Conservation (phyloP, 2,797 vertebrate species). For the Argyrosomus regius region DNA sequence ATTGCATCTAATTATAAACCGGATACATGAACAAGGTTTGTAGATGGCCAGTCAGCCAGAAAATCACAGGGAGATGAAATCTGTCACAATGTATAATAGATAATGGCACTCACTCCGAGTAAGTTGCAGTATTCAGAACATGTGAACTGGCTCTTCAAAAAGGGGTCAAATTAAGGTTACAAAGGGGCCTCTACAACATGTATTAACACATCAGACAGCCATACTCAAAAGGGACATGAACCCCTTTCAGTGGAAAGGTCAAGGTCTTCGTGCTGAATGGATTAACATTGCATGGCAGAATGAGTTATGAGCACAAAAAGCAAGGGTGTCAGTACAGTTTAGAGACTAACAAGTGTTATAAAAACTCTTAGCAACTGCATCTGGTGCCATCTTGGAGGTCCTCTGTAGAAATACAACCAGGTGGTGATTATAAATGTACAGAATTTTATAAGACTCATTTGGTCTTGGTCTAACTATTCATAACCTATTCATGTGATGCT, state of each 20-base stretch:
- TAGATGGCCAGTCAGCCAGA: not conserved
- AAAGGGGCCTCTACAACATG: not conserved
- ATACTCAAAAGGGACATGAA: not conserved
- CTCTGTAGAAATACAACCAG: not conserved
- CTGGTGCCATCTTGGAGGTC: conserved; percentile 8
- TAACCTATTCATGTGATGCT: not conserved
- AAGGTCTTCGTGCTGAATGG: not conserved
- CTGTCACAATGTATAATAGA: not conserved
- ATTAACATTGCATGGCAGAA: not conserved
- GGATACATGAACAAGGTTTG: not conserved
- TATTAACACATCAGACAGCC: not conserved
- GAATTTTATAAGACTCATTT: not conserved
- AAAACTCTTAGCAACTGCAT: not conserved
- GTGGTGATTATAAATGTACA: not conserved
- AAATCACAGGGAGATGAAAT: not conserved
- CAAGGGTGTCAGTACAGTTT: conserved; percentile 10
- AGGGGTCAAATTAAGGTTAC: conserved; percentile 14
- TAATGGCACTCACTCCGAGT: not conserved
- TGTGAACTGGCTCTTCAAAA: not conserved
- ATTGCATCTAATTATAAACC: conserved; percentile 7
- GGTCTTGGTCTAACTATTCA: rapidly evolving
- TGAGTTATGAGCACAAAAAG: not conserved
- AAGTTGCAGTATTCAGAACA: conserved; percentile 4
- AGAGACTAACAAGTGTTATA: not conserved
- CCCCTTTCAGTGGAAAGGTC: not conserved